Conservation (phyloP, 2,113 vertebrate genomes). For the Otus sunia region DNA sequence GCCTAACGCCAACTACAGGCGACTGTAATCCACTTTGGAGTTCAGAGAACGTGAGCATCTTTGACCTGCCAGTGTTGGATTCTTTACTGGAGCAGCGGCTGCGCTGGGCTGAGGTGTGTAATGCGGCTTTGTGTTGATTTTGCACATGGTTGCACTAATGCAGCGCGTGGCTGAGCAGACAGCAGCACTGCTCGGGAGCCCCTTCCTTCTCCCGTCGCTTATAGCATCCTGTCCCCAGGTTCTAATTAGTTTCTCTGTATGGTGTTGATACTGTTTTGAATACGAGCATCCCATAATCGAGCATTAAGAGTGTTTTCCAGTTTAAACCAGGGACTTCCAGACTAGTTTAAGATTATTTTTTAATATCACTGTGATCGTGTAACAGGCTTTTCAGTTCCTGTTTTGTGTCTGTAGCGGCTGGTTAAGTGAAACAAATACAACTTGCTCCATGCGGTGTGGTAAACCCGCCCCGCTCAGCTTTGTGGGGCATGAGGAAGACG, state of each 20-base stretch:
- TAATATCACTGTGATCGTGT: neutral
- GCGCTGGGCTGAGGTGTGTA: neutral
- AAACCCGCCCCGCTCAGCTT: neutral
- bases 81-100: neutral
- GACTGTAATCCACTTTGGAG: neutral
- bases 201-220: fast-evolving
- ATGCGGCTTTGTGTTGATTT: neutral
- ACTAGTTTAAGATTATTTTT: neutral
- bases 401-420: neutral
- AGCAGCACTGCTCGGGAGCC: neutral
- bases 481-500: neutral
- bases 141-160: neutral
- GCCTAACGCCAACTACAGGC: neutral
- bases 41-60: fast-evolving
- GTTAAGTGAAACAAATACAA: neutral
- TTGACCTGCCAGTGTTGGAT: neutral
- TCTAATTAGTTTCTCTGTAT: neutral
- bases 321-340: neutral
- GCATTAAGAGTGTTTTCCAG: neutral
- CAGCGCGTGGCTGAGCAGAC: neutral
- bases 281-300: neutral
- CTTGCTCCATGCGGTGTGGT: neutral
- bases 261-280: neutral
- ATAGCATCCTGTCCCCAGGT: neutral
- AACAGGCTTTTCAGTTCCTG: neutral